Evolutionary conservation across 2,888 invertebrate genomes (phyloP), one percentile per base, ranked within the genome.

Genomic region (Sabatieria punctata): DNA sequence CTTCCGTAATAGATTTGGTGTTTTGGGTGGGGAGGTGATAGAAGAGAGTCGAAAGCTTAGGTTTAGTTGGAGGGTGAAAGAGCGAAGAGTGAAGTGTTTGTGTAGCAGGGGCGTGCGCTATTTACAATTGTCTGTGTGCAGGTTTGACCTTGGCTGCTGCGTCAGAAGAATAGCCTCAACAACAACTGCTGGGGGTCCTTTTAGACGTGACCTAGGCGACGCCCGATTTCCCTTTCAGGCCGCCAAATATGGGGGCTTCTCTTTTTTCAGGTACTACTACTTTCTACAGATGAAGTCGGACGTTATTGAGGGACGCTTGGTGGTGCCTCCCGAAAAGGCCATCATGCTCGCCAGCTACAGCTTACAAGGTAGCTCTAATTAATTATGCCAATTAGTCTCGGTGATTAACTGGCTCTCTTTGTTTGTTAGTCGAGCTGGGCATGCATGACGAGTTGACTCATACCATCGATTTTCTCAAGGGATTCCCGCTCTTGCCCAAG

Each of bases 271-370:
- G 60, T 88, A 89, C 67, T 88, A 93, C 66, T 95, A 89, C 68
- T 95, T 89, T 68, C 73, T 91, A 43, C 91, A 95, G 71, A 70
- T 93, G 46, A 93, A 93, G 68, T 82, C 79, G 67, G 91, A 95
- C 71, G 78, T 95, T 48, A 78, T 89, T 45, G 91, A 93, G 67
- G 89, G 89, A 2, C 77, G 82, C 57, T 79, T 91, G 45, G 38
- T 49, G 8, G 43, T 57, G 22, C 82, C 82, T 63, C 78, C 80
- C 49, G 84, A 88, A 56, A 86, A 89, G 68, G 89, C 89, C 13
- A 80, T 88, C 45, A 75, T 85, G 30, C 70, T 95, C 50, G 91
- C 93, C 0, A 82, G 88, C 41, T 91, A 88, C 65, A 85, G 85
- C 57, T 78, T 93, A 59, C 93, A 95, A 71, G 74, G 68, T 68